These are phyloP conservation scores for Bellardia bayeri DNA, from an alignment of 2,888 invertebrate genomes.

Conservation along the genomic window DNA sequence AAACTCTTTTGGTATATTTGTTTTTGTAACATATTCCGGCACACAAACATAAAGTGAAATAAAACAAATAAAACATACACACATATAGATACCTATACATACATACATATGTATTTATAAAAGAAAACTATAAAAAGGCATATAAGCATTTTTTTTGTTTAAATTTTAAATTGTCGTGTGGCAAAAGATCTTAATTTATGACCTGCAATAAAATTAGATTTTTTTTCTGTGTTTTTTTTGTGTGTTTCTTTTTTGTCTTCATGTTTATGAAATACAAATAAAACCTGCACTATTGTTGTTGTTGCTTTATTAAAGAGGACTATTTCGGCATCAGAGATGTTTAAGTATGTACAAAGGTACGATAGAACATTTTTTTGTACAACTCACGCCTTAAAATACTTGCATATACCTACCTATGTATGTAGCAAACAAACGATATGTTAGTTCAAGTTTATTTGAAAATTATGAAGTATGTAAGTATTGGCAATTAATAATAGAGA, in stretches of 20 bases:
- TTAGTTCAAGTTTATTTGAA: no score
- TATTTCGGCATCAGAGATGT: background rate
- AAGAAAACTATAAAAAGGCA: conserved; percentile 40
- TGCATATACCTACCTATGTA: no score
- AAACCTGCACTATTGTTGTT: conserved; percentile 18
- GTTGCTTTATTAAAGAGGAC: background rate
- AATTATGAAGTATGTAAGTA: no score
- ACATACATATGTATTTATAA: background rate
- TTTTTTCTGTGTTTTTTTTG: conserved; percentile 49
- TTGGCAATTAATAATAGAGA: no score
- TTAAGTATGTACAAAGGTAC: background rate
- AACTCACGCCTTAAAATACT: no score
- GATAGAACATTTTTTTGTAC: no score
- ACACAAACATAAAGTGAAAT: conserved; percentile 1
- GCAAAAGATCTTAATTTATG: conserved; percentile 71
- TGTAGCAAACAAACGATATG: no score
- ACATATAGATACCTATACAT: no score
- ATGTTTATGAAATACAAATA: conserved; percentile 24
- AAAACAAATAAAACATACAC: background rate
- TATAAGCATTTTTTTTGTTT: conserved; percentile 43
- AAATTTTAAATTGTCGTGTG: conserved; percentile 70
- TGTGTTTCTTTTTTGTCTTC: conserved; percentile 16
- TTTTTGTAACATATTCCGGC: conserved; percentile 14
- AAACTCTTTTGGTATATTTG: conserved; percentile 9
- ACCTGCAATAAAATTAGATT: conserved; percentile 71